Base-by-base conservation (phyloP, 2,797 vertebrate genomes). In the Mormyrops attenuatus region DNA sequence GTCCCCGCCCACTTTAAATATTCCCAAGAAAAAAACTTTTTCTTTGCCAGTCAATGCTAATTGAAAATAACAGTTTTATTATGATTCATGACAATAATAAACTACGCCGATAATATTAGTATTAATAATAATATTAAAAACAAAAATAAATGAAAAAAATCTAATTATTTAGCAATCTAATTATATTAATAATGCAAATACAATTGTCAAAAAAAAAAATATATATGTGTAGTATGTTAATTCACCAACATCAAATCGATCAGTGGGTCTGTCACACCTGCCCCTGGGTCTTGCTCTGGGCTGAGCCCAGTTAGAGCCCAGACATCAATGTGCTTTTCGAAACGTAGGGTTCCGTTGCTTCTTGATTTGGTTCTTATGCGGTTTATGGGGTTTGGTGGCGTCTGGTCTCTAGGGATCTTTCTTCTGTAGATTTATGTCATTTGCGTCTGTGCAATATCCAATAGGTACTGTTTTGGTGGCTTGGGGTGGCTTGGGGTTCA, bases 1-100 rank as follows among this genome's bases (percentile, higher is more conserved):
- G 44, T 22, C 47, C 82, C 82, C 82, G 82, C 82, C 82, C 82
- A 85, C 82, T 85, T 11, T 9, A 85, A 85, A 85, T 22, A 50
- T 50, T 5, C 34, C 69, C 11, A 13, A 7, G 22, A 85, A 49
- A 85, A 9, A 85, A 85, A 85, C 20, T 84, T 50, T 49, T 85
- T 30, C 44, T 22, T 52, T 26, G 4, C n/a, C 47, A 52, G 49
- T 85, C 82, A 52, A 85, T 85, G n/a, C n/a, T 85, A 85, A 85
- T 52, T 50, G 22, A 26, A 49, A 44, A 49, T 52, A 26, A 13
- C 47, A 85, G 3, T 85, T 17, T 1, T 49, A 49, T 47, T n/a
- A 47, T 49, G n/a, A 84, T 26, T 49, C 82, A 30, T 5, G 3
- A 22, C n/a, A 8, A 49, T 17, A n/a, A 85, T 85, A 5, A 13